phyloP scores from a whole-genome alignment of 2,797 vertebrate genomes.

The Tarsius wallacei region DNA sequence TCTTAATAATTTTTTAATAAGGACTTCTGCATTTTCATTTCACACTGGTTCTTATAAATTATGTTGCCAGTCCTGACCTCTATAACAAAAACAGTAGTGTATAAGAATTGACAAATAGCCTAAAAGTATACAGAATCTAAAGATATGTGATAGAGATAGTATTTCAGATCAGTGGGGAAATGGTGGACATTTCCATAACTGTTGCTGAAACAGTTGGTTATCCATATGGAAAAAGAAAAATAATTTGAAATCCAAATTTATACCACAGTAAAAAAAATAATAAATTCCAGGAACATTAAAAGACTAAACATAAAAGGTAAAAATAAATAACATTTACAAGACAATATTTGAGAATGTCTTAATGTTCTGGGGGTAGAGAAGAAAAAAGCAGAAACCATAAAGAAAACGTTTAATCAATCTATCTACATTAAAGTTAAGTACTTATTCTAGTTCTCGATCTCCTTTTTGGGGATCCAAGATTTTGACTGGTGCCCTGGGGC shows the following conservation, averaged over 20 bases:
- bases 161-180: background rate
- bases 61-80: background rate
- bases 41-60: background rate
- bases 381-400: background rate
- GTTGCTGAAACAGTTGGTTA: background rate
- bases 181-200: slow-evolving; percentile 8
- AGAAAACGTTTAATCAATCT: background rate
- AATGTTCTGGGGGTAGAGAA: background rate
- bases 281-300: slow-evolving; percentile 8
- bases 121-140: background rate
- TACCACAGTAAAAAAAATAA: background rate
- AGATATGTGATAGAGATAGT: background rate
- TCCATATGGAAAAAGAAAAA: slow-evolving; percentile 51
- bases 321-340: slow-evolving; percentile 45
- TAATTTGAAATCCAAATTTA: slow-evolving; percentile 56
- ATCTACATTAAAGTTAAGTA: background rate
- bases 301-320: slow-evolving; percentile 20
- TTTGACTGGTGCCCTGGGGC: background rate
- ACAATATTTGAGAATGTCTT: slow-evolving; percentile 36
- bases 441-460: background rate
- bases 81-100: background rate
- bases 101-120: background rate
- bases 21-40: background rate
- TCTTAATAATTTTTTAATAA: background rate
- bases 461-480: background rate